These are phyloP conservation scores for Aptenodytes patagonicus DNA, from an alignment of 2,113 vertebrate genomes.

Conservation along the genomic window DNA sequence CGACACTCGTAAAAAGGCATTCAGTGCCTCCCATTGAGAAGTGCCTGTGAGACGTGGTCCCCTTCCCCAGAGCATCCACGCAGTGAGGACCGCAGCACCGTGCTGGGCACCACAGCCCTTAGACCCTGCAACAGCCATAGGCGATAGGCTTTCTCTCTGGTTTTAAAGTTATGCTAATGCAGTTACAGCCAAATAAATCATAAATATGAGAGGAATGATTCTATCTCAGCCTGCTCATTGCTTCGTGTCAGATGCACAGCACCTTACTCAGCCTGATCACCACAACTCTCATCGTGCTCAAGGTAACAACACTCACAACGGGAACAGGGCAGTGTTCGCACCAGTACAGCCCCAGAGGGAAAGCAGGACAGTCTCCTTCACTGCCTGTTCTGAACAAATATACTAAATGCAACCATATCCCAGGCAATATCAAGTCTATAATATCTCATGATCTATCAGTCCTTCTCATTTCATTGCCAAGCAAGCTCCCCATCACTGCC, in stretches of 20 bases:
- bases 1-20: conserved; percentile 47
- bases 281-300: rapidly evolving
- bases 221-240: neutral
- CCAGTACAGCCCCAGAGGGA: neutral
- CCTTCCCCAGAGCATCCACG: conserved; percentile 63
- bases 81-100: neutral
- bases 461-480: neutral
- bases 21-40: conserved; percentile 69
- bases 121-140: neutral
- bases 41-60: conserved; percentile 21
- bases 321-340: neutral
- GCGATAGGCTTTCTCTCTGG: neutral
- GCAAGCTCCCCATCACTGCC: neutral
- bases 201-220: neutral
- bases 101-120: neutral
- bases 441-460: neutral
- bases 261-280: neutral
- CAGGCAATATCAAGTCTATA: neutral
- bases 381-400: neutral
- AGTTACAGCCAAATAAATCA: conserved; percentile 19
- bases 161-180: neutral
- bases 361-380: neutral
- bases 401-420: neutral
- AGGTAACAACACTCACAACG: neutral
- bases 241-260: rapidly evolving